phyloP scores from a whole-genome alignment of 2,888 invertebrate genomes.

The Oasisia sp. region DNA sequence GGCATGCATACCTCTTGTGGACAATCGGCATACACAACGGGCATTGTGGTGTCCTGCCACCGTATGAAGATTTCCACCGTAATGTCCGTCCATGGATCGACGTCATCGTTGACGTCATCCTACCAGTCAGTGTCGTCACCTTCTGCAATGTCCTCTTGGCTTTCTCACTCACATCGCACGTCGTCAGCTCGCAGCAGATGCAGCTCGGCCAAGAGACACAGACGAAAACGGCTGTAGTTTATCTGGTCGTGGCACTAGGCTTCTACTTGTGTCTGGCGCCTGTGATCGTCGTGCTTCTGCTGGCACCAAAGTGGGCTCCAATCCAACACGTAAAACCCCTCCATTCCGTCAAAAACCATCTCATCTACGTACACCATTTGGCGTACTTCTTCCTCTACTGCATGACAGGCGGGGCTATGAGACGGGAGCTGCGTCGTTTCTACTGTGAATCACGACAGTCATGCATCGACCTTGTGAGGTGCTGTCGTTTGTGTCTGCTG shows the following conservation, averaged over 20 bases:
- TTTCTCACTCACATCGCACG: neutral
- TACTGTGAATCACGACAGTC: neutral
- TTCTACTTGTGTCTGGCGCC: neutral
- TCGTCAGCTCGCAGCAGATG: neutral
- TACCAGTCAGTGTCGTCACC: neutral
- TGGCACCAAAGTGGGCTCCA: neutral
- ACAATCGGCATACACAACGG: neutral
- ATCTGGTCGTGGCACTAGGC: neutral
- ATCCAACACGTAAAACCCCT: neutral
- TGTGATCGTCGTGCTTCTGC: neutral
- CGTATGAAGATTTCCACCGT: neutral
- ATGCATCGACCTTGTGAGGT: neutral
- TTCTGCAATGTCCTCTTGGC: neutral
- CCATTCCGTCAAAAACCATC: neutral
- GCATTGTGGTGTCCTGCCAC: neutral
- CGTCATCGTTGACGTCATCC: neutral
- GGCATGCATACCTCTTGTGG: neutral
- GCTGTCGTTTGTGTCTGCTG: neutral
- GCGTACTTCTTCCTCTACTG: neutral
- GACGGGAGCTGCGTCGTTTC: neutral
- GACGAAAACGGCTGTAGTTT: neutral
- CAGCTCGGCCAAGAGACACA: neutral
- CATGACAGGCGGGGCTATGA: neutral
- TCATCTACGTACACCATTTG: neutral
- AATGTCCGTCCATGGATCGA: neutral